Conservation (phyloP, 2,113 vertebrate genomes). For the Mesoclemmys tuberculata region DNA sequence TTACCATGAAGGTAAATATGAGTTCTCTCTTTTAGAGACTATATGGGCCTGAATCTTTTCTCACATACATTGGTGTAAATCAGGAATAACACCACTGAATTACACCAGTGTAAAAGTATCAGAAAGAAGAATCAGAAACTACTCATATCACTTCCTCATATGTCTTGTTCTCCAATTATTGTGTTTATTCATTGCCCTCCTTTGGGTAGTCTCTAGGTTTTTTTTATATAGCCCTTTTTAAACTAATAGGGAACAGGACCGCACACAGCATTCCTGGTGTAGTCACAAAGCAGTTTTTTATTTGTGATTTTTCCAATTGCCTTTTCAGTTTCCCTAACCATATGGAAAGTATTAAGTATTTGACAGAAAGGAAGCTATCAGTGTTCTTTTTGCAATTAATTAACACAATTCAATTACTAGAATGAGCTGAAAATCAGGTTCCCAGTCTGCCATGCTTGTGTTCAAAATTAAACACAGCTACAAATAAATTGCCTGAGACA, state of each 20-base stretch:
- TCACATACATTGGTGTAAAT: not conserved
- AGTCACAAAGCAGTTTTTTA: conserved; percentile 23
- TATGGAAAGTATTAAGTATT: conserved; percentile 57
- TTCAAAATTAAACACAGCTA: conserved; percentile 55
- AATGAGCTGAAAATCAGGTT: conserved; percentile 29
- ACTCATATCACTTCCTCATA: not conserved
- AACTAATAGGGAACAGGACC: not conserved
- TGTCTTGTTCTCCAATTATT: not conserved
- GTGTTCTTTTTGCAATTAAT: conserved; percentile 20
- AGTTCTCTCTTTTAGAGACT: not conserved
- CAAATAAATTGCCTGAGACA: conserved; percentile 22
- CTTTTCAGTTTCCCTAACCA: conserved; percentile 28
- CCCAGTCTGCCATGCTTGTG: conserved; percentile 41
- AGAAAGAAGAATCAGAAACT: not conserved
- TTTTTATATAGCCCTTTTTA: not conserved
- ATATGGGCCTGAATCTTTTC: not conserved
- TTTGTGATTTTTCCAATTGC: not conserved
- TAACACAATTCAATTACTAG: conserved; percentile 28
- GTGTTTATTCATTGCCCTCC: not conserved
- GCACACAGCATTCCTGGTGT: not conserved
- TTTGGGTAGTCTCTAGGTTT: not conserved
- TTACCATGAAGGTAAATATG: not conserved
- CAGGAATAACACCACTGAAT: not conserved
- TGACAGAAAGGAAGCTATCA: conserved; percentile 50
- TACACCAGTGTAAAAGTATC: not conserved